Evolutionary conservation across 2,888 invertebrate genomes (phyloP).

Genomic region (Schizaphis graminum): DNA sequence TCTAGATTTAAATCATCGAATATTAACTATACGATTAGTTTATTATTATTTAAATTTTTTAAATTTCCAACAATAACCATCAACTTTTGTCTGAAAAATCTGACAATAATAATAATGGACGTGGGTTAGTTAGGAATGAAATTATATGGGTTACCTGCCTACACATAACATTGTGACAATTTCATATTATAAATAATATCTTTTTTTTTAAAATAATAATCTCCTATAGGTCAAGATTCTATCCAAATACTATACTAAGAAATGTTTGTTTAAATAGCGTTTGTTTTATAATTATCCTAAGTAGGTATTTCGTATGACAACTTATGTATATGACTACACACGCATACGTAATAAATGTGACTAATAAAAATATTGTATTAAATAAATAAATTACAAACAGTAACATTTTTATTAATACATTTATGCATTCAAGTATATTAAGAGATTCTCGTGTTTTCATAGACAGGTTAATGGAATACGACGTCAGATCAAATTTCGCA

Average conservation of each 20-base stretch:
- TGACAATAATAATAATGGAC: not conserved
- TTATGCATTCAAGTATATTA: not conserved
- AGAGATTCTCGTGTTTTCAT: not conserved
- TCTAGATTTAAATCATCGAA: not conserved
- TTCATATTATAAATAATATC: not conserved
- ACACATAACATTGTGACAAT: not conserved
- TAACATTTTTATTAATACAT: conserved; percentile 1
- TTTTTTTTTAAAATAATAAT: not conserved
- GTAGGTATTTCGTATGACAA: not conserved
- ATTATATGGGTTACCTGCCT: not conserved
- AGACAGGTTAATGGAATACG: conserved; percentile 17
- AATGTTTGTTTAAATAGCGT: not conserved
- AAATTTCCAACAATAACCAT: not conserved
- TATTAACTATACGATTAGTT: not conserved
- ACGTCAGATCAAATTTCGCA: conserved; percentile 31
- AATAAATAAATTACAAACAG: conserved; percentile 1
- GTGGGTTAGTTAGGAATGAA: not conserved
- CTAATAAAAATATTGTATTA: not conserved
- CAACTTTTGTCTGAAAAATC: not conserved
- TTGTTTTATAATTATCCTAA: not conserved
- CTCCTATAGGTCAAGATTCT: not conserved
- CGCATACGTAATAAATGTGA: not conserved
- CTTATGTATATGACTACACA: not conserved
- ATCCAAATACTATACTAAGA: not conserved
- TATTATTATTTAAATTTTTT: not conserved